Evolutionary conservation across 2,888 invertebrate species (phyloP), one percentile per base, ranked within the genome.

Genomic region (Urechis unicinctus): DNA sequence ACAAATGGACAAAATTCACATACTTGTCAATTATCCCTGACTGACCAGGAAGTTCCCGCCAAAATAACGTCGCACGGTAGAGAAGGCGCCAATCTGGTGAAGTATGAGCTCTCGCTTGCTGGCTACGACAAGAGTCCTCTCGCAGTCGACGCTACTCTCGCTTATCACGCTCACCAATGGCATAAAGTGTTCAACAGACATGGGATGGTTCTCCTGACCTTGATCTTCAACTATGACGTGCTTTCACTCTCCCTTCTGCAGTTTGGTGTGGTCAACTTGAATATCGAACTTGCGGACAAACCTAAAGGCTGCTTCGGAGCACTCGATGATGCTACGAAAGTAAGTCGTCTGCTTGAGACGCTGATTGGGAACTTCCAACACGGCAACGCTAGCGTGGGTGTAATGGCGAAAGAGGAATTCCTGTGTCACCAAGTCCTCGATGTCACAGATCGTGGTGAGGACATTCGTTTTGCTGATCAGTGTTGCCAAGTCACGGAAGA

Each of bases 221-320:
- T 76, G 50, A 68, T 72, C 1, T 74, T 75, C 57, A 69, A 74
- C 60, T 74, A 72, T 56, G 72, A 72, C 36, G 66, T 73, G 2
- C 58, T 73, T 4, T 74, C 73, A 1, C 61, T 75, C 59, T 60
- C 66, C 30, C 67, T 74, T 41, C 61, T 76, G 29, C 67, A 48
- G 2, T 71, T 72, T 17, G 73, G 73, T 2, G 70, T 73, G 9
- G 66, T 70, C 52, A 46, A 61, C n/a, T 52, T 70, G 2, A 53
- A 63, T 1, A 58, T 73, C 3, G 55, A 56, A 6, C 31, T 63
- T n/a, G 50, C 54, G 4, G 60, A 62, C 49, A 42, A 31, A 41
- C 53, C 55, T n/a, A 30, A 30, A 26, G 43, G 46, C 3, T 61
- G 59, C 52, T 61, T 59, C 46, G 42, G 30, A 1, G 22, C 50